A percentile compares a stretch with the other conserved stretches of the same genome.
phyloP scores from a whole-genome alignment of 2,888 invertebrate species.

The Noctua janthina region DNA sequence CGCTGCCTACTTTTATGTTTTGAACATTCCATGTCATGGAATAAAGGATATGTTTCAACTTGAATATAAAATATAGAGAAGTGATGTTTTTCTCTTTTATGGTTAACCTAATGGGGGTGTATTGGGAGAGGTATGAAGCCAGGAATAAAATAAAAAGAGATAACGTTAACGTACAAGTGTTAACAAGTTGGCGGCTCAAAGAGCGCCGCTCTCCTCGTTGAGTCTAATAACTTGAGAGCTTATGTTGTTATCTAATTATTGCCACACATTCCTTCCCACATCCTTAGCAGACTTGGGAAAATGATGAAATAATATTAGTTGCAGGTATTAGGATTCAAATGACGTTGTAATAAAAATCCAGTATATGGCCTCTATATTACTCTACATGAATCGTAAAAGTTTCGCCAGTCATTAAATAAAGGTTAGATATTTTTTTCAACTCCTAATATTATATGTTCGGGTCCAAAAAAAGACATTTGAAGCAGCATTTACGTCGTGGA shows the following conservation, averaged over 20 bases:
- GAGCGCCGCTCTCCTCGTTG: constrained; percentile 61
- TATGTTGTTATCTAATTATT: constrained; percentile 60
- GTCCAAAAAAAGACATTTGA: constrained; percentile 59
- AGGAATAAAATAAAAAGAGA: constrained; percentile 60
- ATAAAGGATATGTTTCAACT: constrained; percentile 59
- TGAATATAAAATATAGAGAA: constrained; percentile 44
- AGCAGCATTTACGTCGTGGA: constrained; percentile 52
- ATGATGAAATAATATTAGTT: constrained; percentile 15
- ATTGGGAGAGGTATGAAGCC: constrained; percentile 35
- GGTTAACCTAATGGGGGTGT: constrained; percentile 46
- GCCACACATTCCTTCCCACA: constrained; percentile 46
- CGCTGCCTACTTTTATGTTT: constrained; percentile 62
- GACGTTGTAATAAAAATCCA: constrained; percentile 45
- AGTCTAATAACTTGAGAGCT: constrained; percentile 57
- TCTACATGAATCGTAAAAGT: constrained; percentile 56
- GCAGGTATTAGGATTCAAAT: constrained; percentile 42
- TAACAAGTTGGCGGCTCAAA: constrained; percentile 66
- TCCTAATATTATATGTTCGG: constrained; percentile 46
- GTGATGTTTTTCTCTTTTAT: constrained; percentile 53
- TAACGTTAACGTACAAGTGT: constrained; percentile 66
- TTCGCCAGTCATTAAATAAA: constrained; percentile 67
- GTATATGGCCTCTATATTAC: constrained; percentile 43
- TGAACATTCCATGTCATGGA: constrained; percentile 55
- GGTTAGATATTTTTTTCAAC: constrained; percentile 58
- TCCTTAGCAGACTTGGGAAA: constrained; percentile 15